phyloP scores from a whole-genome alignment of 2,888 invertebrate species.

The Melanchra persicariae region DNA sequence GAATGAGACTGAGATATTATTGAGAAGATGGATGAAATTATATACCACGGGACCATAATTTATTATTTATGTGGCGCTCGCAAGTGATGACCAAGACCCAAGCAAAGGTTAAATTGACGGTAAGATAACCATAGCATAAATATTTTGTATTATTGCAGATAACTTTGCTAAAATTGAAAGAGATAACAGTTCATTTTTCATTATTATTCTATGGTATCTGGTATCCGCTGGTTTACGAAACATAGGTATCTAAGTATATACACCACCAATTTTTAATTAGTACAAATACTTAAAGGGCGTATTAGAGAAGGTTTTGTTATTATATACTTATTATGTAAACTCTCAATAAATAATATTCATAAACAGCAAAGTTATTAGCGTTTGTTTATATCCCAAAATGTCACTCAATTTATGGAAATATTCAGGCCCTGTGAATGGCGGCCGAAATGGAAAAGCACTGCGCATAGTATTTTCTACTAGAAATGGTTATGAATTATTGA shows the following conservation, averaged over 20 bases:
- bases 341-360: too few species aligned
- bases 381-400: too few species aligned
- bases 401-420: too few species aligned
- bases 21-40: slow-evolving; percentile 19
- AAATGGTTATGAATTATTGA: too few species aligned
- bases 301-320: too few species aligned
- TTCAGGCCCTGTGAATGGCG: too few species aligned
- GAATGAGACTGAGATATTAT: slow-evolving; percentile 16
- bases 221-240: background rate
- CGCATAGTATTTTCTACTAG: too few species aligned
- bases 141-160: slow-evolving; percentile 28
- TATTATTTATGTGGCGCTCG: slow-evolving; percentile 6
- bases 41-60: slow-evolving; percentile 18
- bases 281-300: too few species aligned
- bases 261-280: too few species aligned
- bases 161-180: slow-evolving; percentile 29
- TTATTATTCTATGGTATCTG: slow-evolving; percentile 1
- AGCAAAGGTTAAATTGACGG: slow-evolving; percentile 42
- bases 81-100: slow-evolving; percentile 29
- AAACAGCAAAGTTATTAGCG: too few species aligned
- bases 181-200: slow-evolving; percentile 2
- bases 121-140: slow-evolving; percentile 37
- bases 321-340: too few species aligned
- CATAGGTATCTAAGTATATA: background rate
- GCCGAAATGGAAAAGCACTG: too few species aligned